phyloP scores from a whole-genome alignment of 1,140 invertebrate species.

The Ectropis grisescens region DNA sequence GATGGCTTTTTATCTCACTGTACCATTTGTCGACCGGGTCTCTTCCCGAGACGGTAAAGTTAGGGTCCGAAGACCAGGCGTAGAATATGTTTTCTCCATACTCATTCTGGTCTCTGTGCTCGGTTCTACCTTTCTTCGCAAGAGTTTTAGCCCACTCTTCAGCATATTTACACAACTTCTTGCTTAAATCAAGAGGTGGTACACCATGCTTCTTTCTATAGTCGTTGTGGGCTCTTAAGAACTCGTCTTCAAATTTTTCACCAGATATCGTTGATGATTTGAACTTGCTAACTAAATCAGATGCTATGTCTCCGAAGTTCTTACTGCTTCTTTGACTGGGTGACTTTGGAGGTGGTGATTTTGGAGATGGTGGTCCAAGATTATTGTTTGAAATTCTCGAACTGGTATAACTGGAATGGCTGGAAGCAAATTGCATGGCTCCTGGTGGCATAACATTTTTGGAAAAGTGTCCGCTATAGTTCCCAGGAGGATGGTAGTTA shows the following conservation, averaged over 20 bases:
- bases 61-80: constrained; percentile 80
- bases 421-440: constrained; percentile 36
- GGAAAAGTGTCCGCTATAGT: constrained; percentile 79
- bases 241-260: constrained; percentile 72
- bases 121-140: constrained; percentile 75
- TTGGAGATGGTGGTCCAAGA: constrained; percentile 24
- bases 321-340: constrained; percentile 45
- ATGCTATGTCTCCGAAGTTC: constrained; percentile 38
- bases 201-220: constrained; percentile 80
- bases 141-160: constrained; percentile 87
- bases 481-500: constrained; percentile 88
- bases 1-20: constrained; percentile 72
- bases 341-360: constrained; percentile 17
- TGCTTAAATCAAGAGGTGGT: constrained; percentile 76
- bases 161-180: constrained; percentile 80
- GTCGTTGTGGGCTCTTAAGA: constrained; percentile 82
- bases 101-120: constrained; percentile 81
- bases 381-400: constrained; percentile 29
- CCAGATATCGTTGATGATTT: constrained; percentile 35
- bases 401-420: constrained; percentile 14
- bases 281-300: constrained; percentile 46
- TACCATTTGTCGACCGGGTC: constrained; percentile 84
- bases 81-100: constrained; percentile 89
- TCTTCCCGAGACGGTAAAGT: constrained; percentile 75
- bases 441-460: constrained; percentile 77